phyloP scores from a whole-genome alignment of 1,140 invertebrate genomes.

The Hycleus cichorii region DNA sequence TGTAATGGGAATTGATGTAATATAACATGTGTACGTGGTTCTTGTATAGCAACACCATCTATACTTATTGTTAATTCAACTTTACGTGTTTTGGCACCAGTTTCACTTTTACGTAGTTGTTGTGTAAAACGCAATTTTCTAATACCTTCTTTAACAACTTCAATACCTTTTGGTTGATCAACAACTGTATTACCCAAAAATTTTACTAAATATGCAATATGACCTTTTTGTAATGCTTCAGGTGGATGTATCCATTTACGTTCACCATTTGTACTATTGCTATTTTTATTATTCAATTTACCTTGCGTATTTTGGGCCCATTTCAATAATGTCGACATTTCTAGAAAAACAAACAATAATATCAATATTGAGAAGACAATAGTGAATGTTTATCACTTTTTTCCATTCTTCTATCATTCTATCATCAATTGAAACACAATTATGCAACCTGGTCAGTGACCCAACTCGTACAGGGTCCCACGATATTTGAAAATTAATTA shows the following conservation, averaged over 20 bases:
- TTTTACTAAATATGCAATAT: constrained; percentile 96
- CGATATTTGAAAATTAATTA: no score
- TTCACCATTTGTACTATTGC: constrained; percentile 38
- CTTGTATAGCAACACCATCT: constrained; percentile 86
- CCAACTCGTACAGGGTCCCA: no score
- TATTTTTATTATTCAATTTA: constrained; percentile 37
- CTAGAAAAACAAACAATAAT: neutral
- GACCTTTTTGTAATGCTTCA: constrained; percentile 85
- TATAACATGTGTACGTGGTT: constrained; percentile 62
- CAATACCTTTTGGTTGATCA: constrained; percentile 92
- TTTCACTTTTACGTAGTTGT: constrained; percentile 86
- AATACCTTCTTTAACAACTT: constrained; percentile 94
- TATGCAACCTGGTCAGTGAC: no score
- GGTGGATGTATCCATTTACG: constrained; percentile 91
- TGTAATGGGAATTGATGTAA: constrained; percentile 94
- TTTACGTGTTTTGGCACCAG: constrained; percentile 84
- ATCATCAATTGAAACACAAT: no score
- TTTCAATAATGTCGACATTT: constrained; percentile 39
- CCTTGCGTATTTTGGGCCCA: constrained; percentile 42
- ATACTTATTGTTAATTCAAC: constrained; percentile 90
- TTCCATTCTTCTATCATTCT: no score
- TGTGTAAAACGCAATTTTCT: constrained; percentile 91
- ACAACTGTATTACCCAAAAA: constrained; percentile 91
- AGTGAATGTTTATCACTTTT: no score
- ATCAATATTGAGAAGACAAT: no score